These are phyloP conservation scores for Oligia latruncula DNA, from an alignment of 2,888 invertebrate species.

Conservation along the genomic window DNA sequence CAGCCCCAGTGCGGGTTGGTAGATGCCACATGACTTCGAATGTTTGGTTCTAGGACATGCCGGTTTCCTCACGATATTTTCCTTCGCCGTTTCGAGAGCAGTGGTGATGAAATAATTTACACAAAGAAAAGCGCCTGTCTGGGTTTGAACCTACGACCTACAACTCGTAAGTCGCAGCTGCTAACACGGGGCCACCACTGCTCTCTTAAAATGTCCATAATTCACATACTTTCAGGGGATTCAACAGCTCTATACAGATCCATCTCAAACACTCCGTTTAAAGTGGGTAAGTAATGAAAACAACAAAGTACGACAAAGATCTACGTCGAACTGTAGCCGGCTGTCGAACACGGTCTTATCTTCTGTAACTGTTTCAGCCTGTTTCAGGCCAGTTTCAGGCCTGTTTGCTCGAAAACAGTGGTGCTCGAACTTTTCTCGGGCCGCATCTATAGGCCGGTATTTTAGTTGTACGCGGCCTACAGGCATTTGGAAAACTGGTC, in stretches of 20 bases:
- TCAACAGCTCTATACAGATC: slow-evolving; percentile 43
- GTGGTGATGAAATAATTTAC: no score
- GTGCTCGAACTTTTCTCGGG: slow-evolving; percentile 34
- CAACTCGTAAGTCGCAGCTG: no score
- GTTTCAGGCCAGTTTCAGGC: slow-evolving; percentile 39
- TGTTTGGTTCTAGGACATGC: no score
- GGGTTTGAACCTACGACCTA: no score
- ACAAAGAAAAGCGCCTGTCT: no score
- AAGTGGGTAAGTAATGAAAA: slow-evolving; percentile 58
- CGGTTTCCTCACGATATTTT: no score
- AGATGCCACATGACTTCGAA: no score
- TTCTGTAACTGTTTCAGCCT: slow-evolving; percentile 39
- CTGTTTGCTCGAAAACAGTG: slow-evolving; percentile 26
- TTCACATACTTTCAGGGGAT: no score
- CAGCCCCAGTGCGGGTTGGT: no score
- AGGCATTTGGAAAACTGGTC: slow-evolving; percentile 16
- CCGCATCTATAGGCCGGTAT: slow-evolving; percentile 8
- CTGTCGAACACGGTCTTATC: slow-evolving; percentile 59
- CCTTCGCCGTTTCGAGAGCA: no score
- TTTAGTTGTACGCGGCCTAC: neutral
- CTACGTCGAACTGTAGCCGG: slow-evolving; percentile 44
- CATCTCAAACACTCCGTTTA: slow-evolving; percentile 32
- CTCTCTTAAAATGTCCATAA: no score
- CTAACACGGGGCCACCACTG: no score
- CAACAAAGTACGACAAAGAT: slow-evolving; percentile 65